These are phyloP conservation scores for Phalacrocorax brasilianus DNA, from an alignment of 2,113 vertebrate species.

Conservation along the genomic window DNA sequence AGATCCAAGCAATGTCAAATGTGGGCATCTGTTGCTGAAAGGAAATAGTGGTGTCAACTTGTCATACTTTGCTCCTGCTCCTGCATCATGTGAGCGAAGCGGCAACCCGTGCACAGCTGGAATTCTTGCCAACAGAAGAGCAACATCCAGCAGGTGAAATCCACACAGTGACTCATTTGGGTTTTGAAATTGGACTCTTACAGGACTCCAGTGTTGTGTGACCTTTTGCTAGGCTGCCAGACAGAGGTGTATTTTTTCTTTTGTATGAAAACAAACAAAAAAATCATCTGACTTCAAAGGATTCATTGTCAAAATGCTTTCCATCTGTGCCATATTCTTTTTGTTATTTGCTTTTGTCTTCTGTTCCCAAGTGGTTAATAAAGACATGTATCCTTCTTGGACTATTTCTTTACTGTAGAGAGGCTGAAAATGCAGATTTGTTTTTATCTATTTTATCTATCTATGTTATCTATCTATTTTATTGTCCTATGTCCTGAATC, in stretches of 20 bases:
- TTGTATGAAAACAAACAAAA: neutral
- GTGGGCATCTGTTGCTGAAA: slow-evolving; percentile 17
- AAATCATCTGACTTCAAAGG: slow-evolving; percentile 10
- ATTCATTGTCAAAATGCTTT: neutral
- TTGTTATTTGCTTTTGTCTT: neutral
- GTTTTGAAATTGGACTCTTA: neutral
- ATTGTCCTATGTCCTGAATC: neutral
- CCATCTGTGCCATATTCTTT: neutral
- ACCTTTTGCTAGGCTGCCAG: neutral
- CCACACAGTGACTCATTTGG: neutral
- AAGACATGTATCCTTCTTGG: neutral
- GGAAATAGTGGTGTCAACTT: neutral
- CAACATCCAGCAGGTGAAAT: neutral
- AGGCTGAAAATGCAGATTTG: neutral
- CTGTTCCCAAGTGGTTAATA: slow-evolving; percentile 13
- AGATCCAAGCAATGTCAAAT: neutral
- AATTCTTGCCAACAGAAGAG: neutral
- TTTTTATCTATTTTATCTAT: neutral
- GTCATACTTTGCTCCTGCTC: neutral
- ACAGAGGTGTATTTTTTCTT: neutral
- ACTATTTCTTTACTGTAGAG: neutral
- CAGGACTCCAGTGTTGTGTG: neutral
- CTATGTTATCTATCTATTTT: no score
- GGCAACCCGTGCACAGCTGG: neutral
- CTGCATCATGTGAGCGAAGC: neutral